phyloP scores from a whole-genome alignment of 2,113 vertebrate species.

The Laticauda colubrina region DNA sequence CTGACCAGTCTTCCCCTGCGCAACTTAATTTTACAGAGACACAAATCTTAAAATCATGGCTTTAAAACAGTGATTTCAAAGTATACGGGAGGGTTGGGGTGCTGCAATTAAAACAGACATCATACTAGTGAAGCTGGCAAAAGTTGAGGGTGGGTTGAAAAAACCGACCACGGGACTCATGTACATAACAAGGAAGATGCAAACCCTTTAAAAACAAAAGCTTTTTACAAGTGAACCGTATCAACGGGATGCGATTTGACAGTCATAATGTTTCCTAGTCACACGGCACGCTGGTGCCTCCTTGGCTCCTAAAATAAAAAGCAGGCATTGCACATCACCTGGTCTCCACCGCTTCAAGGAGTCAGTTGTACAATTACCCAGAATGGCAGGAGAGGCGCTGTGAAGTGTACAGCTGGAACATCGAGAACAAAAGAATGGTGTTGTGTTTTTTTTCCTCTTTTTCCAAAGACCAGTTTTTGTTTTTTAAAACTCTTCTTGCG shows the following conservation, averaged over 20 bases:
- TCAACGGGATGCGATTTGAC: conserved; percentile 70
- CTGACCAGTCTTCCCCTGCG: conserved; percentile 45
- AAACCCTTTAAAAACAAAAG: conserved; percentile 72
- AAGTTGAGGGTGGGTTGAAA: conserved; percentile 56
- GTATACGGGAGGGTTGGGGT: conserved; percentile 58
- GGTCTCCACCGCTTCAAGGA: conserved; percentile 47
- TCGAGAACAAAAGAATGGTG: conserved; percentile 67
- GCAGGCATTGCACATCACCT: conserved; percentile 67
- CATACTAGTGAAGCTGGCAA: conserved; percentile 68
- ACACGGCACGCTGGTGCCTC: conserved; percentile 73
- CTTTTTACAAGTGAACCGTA: conserved; percentile 78
- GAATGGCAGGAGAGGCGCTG: conserved; percentile 69
- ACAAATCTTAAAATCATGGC: conserved; percentile 77
- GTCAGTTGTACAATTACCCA: conserved; percentile 54
- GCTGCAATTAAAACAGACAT: conserved; percentile 76
- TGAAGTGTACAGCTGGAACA: conserved; percentile 81
- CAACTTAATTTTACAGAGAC: conserved; percentile 76
- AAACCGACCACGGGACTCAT: conserved; percentile 63
- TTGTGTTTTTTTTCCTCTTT: neutral
- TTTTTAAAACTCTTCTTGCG: conserved; percentile 61
- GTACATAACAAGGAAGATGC: conserved; percentile 69
- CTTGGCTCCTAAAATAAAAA: conserved; percentile 69
- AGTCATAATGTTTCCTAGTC: conserved; percentile 63
- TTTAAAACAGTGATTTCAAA: conserved; percentile 69
- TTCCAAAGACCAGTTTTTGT: conserved; percentile 41